Evolutionary conservation across 1,140 invertebrate species (phyloP), one percentile per base, ranked within the genome.

Genomic region (Druon quercuslanigerum): DNA sequence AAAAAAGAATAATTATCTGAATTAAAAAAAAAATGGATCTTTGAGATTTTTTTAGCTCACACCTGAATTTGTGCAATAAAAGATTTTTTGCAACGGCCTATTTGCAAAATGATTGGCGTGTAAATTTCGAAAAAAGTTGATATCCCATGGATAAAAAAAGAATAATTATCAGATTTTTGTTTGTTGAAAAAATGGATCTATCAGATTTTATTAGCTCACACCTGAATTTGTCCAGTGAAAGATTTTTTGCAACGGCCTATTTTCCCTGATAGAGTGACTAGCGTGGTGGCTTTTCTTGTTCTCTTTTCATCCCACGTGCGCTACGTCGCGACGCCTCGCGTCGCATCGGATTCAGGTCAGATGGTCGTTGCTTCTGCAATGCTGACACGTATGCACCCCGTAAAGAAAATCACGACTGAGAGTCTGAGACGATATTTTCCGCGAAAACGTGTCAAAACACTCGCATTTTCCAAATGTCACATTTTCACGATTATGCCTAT

Each of bases 331-430:
- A 7, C 40, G 40, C n/a, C n/a, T n/a, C n/a, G n/a, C 40, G 8
- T 46, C 9, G 8, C 40, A 1, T 46, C 78, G 80, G 79, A 87
- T 87, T 83, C 83, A 86, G 85, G 85, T 87, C 85, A 85, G 80
- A 83, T 82, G 85, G 84, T 85, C 84, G 83, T 86, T 85, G 84
- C 84, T 85, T 86, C 84, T 83, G 79, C 84, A 80, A 73, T 75
- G 78, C 56, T 73, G 78, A 66, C 78, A 73, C 71, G 72, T 78
- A 78, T 75, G 73, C 71, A 51, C 51, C 19, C 51, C 66, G 13
- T 57, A 50, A 78, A 73, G 66, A 79, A 82, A 79, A 78, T 82
- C 74, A 72, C 78, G 51, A 73, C n/a, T 73, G 71, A 74, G 57
- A 66, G 51, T 56, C n/a, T 73, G 71, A 74, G 57, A 66, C 11